Percentiles rank a stretch among this genome's conserved stretches.
Evolutionary conservation across 2,113 vertebrate species (phyloP).

Genomic region (Eurystomus gularis): DNA sequence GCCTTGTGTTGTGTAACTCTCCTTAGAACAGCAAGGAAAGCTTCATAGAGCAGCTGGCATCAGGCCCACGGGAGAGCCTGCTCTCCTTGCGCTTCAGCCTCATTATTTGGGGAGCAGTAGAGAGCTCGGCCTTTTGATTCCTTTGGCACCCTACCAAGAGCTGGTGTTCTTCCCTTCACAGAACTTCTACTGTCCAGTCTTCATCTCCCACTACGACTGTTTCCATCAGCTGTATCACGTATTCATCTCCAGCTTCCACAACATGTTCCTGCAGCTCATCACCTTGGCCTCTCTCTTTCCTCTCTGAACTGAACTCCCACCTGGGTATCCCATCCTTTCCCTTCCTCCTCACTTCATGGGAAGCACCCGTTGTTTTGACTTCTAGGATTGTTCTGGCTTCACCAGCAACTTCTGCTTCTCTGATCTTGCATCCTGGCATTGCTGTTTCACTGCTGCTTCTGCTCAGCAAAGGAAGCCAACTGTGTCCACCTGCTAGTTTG

Average conservation of each 20-base stretch:
- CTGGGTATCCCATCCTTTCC: neutral
- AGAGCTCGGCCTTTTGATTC: neutral
- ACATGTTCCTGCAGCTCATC: neutral
- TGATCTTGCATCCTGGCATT: neutral
- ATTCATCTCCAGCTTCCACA: neutral
- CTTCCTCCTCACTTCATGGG: neutral
- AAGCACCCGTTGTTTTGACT: neutral
- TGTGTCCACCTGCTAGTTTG: neutral
- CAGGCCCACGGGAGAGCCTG: neutral
- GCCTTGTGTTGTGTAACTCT: slow-evolving; percentile 23
- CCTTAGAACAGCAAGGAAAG: neutral
- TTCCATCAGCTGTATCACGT: neutral
- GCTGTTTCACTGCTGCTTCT: neutral
- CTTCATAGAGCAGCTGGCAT: slow-evolving; percentile 11
- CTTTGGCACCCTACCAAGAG: neutral
- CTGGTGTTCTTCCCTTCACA: neutral
- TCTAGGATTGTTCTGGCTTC: neutral
- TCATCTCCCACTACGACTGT: neutral
- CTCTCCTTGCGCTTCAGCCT: slow-evolving; percentile 38
- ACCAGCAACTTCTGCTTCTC: neutral
- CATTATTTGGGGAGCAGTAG: slow-evolving; percentile 17
- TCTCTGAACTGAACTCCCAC: neutral
- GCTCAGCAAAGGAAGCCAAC: neutral
- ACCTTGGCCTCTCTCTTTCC: neutral
- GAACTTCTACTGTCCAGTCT: neutral